Percentiles rank a stretch among this genome's conserved stretches.
These are phyloP conservation scores for Phania funesta DNA, from an alignment of 2,888 invertebrate genomes.

Conservation along the genomic window DNA sequence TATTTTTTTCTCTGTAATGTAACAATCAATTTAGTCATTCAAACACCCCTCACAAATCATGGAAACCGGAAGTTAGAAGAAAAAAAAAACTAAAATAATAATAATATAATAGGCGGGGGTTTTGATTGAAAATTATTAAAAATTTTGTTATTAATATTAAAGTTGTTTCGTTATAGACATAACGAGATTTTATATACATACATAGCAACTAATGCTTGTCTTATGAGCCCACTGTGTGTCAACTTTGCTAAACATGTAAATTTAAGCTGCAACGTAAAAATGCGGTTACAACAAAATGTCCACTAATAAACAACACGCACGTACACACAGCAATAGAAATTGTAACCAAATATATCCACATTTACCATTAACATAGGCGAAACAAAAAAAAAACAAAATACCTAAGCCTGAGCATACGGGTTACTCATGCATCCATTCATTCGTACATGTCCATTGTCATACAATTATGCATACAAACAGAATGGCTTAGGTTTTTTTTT, in stretches of 20 bases:
- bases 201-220: no score
- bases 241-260: no score
- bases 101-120: background rate
- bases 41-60: constrained; percentile 35
- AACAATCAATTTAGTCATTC: constrained; percentile 35
- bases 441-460: background rate
- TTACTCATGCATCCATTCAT: background rate
- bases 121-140: background rate
- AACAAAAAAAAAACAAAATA: constrained; percentile 1
- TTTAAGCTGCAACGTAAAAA: no score
- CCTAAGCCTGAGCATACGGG: constrained; percentile 28
- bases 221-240: background rate
- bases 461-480: constrained; percentile 27
- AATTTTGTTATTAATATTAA: no score
- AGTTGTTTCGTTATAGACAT: no score
- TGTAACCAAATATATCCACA: background rate
- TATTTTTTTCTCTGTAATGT: background rate
- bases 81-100: background rate
- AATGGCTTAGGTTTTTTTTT: constrained; percentile 10
- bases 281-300: background rate
- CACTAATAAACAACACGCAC: background rate
- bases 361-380: background rate
- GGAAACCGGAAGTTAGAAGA: background rate
- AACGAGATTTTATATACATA: no score
- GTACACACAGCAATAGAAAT: no score